Evolutionary conservation across 2,888 invertebrate species (phyloP).

Genomic region (Oligia strigilis): DNA sequence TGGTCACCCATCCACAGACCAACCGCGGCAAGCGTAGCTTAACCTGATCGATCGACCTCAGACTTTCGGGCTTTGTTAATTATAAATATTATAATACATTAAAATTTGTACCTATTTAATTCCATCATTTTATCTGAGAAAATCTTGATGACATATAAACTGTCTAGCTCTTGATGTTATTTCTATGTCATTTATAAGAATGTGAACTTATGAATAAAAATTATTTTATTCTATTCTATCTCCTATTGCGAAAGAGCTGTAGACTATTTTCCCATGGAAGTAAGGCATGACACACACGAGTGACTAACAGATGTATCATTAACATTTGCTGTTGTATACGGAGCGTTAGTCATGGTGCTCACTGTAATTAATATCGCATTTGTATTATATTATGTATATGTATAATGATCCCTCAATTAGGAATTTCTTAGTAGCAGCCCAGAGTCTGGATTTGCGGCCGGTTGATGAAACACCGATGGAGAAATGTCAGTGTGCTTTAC

Average conservation of each 20-base stretch:
- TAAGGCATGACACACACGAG: slow-evolving; percentile 44
- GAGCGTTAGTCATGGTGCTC: slow-evolving; percentile 45
- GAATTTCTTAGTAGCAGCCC: slow-evolving; percentile 7
- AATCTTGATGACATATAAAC: not conserved
- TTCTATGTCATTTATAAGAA: too few species aligned
- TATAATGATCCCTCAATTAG: slow-evolving; percentile 8
- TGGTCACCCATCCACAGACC: too few species aligned
- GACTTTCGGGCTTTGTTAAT: too few species aligned
- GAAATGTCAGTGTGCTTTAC: not conserved
- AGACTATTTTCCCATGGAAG: slow-evolving; percentile 34
- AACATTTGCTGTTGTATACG: slow-evolving; percentile 36
- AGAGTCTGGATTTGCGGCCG: not conserved
- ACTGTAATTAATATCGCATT: slow-evolving; percentile 59
- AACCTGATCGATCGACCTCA: too few species aligned
- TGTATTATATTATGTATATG: slow-evolving; percentile 14
- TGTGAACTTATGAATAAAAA: too few species aligned
- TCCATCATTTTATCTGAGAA: not conserved
- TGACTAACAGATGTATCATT: slow-evolving; percentile 57
- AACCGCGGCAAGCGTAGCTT: too few species aligned
- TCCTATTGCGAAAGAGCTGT: not conserved
- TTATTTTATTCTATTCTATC: not conserved
- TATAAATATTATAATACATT: too few species aligned
- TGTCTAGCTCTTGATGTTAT: too few species aligned
- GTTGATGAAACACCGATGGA: not conserved
- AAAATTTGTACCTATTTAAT: not conserved